Conservation (phyloP, 2,113 vertebrate genomes). For the Jaculus jaculus region DNA sequence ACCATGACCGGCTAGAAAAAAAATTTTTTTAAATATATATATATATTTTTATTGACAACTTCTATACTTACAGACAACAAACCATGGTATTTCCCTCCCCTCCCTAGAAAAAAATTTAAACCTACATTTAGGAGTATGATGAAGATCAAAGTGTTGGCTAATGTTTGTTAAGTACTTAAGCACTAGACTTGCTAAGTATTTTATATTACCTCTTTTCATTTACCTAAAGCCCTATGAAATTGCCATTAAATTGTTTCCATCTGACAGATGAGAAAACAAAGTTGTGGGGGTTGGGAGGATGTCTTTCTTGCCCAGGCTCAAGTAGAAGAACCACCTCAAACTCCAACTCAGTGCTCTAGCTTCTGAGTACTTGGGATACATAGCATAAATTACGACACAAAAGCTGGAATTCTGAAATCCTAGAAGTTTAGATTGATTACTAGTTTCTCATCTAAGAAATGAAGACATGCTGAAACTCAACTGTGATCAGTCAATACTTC, state of each 20-base stretch:
- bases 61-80: too few relatives aligned
- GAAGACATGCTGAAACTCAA: constrained; percentile 12
- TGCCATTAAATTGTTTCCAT: background rate
- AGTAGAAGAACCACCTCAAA: background rate
- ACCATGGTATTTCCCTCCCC: too few relatives aligned
- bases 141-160: background rate
- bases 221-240: background rate
- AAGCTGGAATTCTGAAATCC: constrained; percentile 8
- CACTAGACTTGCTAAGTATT: constrained; percentile 6
- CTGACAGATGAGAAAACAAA: constrained; percentile 36
- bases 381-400: background rate
- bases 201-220: background rate
- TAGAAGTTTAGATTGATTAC: background rate
- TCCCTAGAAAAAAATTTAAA: too few relatives aligned
- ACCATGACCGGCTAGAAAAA: too few relatives aligned
- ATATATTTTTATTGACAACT: too few relatives aligned
- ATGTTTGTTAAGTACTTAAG: background rate
- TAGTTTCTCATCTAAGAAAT: constrained; percentile 9
- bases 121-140: background rate
- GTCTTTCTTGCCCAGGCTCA: constrained; percentile 13
- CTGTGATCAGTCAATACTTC: constrained; percentile 45
- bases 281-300: background rate
- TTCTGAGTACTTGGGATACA: background rate
- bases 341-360: constrained; percentile 8
- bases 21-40: too few relatives aligned